Evolutionary conservation across 2,113 vertebrate genomes (phyloP).

Genomic region (Ailuropoda melanoleuca): DNA sequence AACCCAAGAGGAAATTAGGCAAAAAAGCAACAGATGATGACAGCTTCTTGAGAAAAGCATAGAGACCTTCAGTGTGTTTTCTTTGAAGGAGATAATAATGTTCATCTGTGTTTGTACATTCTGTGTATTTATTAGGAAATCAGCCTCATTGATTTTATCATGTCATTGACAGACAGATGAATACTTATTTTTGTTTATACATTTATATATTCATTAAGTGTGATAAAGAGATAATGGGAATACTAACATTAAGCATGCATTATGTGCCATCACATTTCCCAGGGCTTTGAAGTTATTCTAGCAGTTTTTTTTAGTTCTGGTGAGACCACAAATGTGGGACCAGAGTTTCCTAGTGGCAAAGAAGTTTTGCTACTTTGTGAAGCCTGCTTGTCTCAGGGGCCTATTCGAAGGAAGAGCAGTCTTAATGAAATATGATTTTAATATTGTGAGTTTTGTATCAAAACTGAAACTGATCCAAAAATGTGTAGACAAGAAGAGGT

Average conservation of each 20-base stretch:
- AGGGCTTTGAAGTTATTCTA: background rate
- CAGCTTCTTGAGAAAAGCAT: background rate
- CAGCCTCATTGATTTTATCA: background rate
- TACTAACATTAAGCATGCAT: background rate
- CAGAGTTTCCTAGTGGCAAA: background rate
- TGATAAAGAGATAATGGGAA: background rate
- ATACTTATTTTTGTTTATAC: slow-evolving; percentile 10
- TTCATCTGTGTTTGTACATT: background rate
- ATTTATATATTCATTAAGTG: slow-evolving; percentile 15
- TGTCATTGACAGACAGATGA: background rate
- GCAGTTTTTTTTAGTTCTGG: background rate
- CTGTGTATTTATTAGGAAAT: slow-evolving; percentile 6
- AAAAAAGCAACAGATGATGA: background rate
- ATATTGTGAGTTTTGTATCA: background rate
- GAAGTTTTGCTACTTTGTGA: background rate
- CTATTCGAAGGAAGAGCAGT: background rate
- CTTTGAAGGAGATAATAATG: background rate
- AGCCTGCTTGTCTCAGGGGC: background rate
- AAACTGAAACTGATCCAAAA: background rate
- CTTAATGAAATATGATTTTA: background rate
- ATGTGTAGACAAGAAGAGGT: background rate
- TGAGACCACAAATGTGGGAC: background rate
- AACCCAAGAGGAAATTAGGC: background rate
- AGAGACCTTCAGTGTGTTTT: background rate
- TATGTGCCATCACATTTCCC: background rate